Evolutionary conservation across 2,113 vertebrate species (phyloP).

Genomic region (Sceloporus tristichus): DNA sequence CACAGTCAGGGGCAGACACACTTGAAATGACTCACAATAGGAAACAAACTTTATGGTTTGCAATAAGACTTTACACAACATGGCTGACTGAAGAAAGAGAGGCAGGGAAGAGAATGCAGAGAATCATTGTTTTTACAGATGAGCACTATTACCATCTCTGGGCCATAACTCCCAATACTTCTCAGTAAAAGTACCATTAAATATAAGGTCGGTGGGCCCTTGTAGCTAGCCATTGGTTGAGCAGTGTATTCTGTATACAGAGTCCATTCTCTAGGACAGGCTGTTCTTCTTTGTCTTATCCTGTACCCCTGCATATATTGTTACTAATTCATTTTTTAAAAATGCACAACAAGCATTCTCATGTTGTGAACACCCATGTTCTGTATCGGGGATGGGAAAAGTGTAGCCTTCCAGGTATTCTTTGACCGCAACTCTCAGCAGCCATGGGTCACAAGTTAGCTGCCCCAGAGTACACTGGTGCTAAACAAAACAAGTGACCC

Average conservation of each 20-base stretch:
- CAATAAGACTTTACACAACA: background rate
- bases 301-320: background rate
- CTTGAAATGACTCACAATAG: background rate
- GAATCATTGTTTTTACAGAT: background rate
- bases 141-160: background rate
- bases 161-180: background rate
- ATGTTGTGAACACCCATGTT: background rate
- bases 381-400: no score
- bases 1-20: background rate
- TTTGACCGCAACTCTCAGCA: no score
- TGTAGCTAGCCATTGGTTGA: background rate
- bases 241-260: background rate
- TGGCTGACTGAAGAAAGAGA: background rate
- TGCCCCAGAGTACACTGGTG: background rate
- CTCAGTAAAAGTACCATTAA: background rate
- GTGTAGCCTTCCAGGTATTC: no score
- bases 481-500: background rate
- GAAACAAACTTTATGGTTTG: background rate
- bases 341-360: background rate
- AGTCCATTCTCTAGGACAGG: background rate
- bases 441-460: background rate
- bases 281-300: background rate
- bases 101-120: background rate
- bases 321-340: background rate
- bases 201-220: background rate